Evolutionary conservation across 64 coral and sea anemone genomes (phyloP).

Genomic region (Actinia tenebrosa): DNA sequence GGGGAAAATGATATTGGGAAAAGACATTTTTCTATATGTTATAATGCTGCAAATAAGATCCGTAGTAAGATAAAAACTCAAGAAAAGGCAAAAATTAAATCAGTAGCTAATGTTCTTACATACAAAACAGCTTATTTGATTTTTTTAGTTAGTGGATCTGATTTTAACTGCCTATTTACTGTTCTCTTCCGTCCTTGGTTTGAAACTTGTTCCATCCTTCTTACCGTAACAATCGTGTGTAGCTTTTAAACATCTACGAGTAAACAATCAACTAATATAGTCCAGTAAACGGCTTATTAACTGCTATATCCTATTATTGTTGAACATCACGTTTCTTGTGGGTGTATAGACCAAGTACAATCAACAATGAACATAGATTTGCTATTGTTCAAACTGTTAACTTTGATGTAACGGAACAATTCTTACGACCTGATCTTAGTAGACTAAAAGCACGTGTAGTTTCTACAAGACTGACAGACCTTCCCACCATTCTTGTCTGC

Average conservation of each 20-base stretch:
- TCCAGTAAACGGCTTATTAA: neutral
- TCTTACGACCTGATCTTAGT: neutral
- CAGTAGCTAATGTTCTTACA: neutral
- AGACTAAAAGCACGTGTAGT: neutral
- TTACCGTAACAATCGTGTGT: neutral
- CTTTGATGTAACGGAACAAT: constrained; percentile 9
- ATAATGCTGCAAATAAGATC: too few species aligned
- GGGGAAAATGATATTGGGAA: too few species aligned
- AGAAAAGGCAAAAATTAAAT: neutral
- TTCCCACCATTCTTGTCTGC: too few species aligned
- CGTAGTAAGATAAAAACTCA: neutral
- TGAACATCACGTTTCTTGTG: neutral
- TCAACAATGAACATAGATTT: neutral
- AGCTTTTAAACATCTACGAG: neutral
- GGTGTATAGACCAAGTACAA: constrained; percentile 1
- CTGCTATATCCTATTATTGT: neutral
- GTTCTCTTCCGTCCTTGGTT: neutral
- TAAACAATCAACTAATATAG: constrained; percentile 1
- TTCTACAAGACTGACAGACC: too few species aligned
- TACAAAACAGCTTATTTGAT: too few species aligned
- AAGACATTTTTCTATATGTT: too few species aligned
- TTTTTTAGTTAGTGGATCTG: too few species aligned
- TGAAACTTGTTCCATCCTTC: neutral
- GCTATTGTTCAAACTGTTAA: neutral
- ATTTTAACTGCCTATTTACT: too few species aligned